A percentile compares a stretch with the other conserved stretches of the same genome.
phyloP scores from a whole-genome alignment of 2,888 invertebrate genomes.

The Trissoscelio sp. region DNA sequence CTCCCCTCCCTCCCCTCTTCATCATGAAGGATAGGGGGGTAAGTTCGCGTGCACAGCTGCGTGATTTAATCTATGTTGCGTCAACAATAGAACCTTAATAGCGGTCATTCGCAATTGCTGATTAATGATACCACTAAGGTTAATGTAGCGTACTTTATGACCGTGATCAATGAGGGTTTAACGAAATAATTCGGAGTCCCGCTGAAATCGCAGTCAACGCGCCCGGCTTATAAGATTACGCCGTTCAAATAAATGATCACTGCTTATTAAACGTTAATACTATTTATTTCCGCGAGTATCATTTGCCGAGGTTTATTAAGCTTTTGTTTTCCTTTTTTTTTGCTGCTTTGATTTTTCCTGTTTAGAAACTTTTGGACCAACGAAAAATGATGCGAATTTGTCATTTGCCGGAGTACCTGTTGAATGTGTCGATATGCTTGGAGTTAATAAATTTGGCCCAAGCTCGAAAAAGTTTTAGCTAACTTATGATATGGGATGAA shows the following conservation, averaged over 20 bases:
- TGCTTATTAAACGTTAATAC: constrained; percentile 44
- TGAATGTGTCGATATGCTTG: constrained; percentile 47
- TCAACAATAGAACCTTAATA: constrained; percentile 66
- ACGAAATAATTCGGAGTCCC: constrained; percentile 54
- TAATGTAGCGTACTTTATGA: constrained; percentile 64
- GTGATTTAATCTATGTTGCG: constrained; percentile 66
- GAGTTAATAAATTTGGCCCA: constrained; percentile 33
- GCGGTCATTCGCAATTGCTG: constrained; percentile 55
- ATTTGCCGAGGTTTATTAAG: constrained; percentile 4
- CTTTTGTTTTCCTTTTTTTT: neutral
- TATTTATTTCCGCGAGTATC: constrained; percentile 29
- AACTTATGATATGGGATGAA: neutral
- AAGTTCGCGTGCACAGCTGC: constrained; percentile 19
- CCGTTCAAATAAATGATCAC: constrained; percentile 49
- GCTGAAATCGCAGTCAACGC: constrained; percentile 59
- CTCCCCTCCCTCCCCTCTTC: too few relatives aligned
- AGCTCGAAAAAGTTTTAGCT: constrained; percentile 8
- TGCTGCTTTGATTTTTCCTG: neutral
- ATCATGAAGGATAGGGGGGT: too few relatives aligned
- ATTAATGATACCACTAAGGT: constrained; percentile 60
- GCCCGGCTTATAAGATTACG: constrained; percentile 49
- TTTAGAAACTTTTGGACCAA: neutral
- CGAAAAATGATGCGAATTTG: constrained; percentile 47
- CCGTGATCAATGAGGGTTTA: constrained; percentile 57
- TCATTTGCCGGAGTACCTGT: constrained; percentile 48